Conservation (phyloP, 2,888 invertebrate genomes). For the Abscondita cerata region DNA sequence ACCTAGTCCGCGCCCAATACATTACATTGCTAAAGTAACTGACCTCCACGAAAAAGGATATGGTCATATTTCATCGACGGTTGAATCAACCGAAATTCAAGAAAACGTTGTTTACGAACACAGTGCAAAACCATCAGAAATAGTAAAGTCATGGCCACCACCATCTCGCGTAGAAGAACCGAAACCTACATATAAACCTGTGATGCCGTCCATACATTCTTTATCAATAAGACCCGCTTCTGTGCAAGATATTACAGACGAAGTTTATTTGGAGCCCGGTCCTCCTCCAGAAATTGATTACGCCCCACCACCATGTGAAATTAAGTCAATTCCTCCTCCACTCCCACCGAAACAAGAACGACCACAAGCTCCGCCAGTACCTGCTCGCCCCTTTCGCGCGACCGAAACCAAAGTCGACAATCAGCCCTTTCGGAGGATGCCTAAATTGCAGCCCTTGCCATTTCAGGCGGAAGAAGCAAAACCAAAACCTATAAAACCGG, state of each 20-base stretch:
- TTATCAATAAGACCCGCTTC: slow-evolving; percentile 54
- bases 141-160: slow-evolving; percentile 61
- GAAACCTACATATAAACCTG: slow-evolving; percentile 43
- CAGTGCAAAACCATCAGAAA: slow-evolving; percentile 58
- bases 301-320: slow-evolving; percentile 61
- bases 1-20: slow-evolving; percentile 37
- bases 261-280: slow-evolving; percentile 68
- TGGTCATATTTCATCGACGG: slow-evolving; percentile 23
- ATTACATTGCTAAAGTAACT: slow-evolving; percentile 59
- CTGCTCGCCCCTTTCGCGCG: slow-evolving; percentile 49
- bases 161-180: slow-evolving; percentile 53
- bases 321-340: slow-evolving; percentile 59
- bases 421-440: slow-evolving; percentile 58
- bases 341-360: slow-evolving; percentile 58
- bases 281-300: slow-evolving; percentile 73
- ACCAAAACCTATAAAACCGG: slow-evolving; percentile 52
- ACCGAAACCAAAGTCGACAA: slow-evolving; percentile 43
- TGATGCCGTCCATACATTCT: slow-evolving; percentile 48
- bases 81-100: slow-evolving; percentile 15
- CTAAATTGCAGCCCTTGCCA: slow-evolving; percentile 61
- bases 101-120: slow-evolving; percentile 53
- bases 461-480: slow-evolving; percentile 60
- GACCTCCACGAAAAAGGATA: slow-evolving; percentile 54
- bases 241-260: slow-evolving; percentile 59
- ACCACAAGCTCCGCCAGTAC: slow-evolving; percentile 57